Percentiles rank a stretch among this genome's conserved stretches.
These are phyloP conservation scores for Syngnathus typhle DNA, from an alignment of 2,113 vertebrate genomes.

Conservation along the genomic window DNA sequence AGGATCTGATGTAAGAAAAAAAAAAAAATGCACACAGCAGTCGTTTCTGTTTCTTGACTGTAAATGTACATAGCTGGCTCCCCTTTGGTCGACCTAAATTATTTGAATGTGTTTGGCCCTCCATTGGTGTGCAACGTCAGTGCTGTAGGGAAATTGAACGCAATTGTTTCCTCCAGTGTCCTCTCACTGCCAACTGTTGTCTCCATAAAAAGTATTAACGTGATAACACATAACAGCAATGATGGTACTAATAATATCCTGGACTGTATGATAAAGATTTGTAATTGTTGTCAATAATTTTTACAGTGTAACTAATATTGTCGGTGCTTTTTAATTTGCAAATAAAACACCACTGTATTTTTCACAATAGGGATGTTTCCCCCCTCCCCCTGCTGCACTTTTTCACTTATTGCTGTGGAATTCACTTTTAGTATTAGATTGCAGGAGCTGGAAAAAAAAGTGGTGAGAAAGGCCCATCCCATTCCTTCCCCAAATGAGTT, in stretches of 20 bases:
- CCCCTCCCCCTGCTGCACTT: not conserved
- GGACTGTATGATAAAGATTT: slow-evolving; percentile 75
- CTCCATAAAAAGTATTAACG: slow-evolving; percentile 69
- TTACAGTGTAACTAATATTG: slow-evolving; percentile 78
- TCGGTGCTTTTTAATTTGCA: slow-evolving; percentile 77
- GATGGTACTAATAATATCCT: slow-evolving; percentile 75
- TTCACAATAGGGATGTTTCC: slow-evolving; percentile 46
- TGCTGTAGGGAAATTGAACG: slow-evolving; percentile 47
- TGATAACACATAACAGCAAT: slow-evolving; percentile 66
- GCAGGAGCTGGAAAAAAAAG: too few species aligned
- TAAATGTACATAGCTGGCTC: slow-evolving; percentile 61
- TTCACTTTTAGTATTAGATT: not conserved
- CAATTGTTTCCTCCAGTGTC: slow-evolving; percentile 52
- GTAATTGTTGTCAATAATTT: slow-evolving; percentile 78
- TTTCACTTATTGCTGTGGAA: not conserved
- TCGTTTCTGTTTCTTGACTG: slow-evolving; percentile 54
- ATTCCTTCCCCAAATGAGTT: too few species aligned
- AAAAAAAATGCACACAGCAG: slow-evolving; percentile 54
- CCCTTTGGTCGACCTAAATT: slow-evolving; percentile 61
- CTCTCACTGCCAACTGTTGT: slow-evolving; percentile 70
- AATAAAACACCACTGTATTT: slow-evolving; percentile 78
- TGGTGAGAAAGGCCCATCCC: too few species aligned
- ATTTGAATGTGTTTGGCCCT: slow-evolving; percentile 62
- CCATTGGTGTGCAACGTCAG: slow-evolving; percentile 59
- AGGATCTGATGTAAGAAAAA: slow-evolving; percentile 52